Evolutionary conservation across 2,888 invertebrate genomes (phyloP), one percentile per base, ranked within the genome.

Genomic region (Drosophila formosana): DNA sequence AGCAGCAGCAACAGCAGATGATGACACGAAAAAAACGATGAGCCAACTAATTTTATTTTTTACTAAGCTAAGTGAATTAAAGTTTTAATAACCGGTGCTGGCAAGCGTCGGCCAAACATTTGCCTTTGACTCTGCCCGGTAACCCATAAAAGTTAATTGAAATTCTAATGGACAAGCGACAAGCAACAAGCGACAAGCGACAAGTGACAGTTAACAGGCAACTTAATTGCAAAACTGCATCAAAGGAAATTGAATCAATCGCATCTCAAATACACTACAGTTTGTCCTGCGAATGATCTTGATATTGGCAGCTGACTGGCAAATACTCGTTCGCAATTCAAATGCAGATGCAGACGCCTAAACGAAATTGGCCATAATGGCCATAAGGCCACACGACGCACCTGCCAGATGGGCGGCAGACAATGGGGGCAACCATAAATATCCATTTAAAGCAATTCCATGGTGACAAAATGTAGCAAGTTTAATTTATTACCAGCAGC

Each of bases 381-480:
- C 4, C 41, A 32, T 8, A 18, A 18, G 18, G 18, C 18, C 18
- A 18, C 18, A 18, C 1, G 18, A 39, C 7, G 13, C 58, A 72
- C 78, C 60, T 51, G 47, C 50, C 6, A 13, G 8, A 26, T n/a
- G 32, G 13, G 28, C 18, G 28, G 23, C 6, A 28, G 61, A 11
- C 25, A 26, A 41, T 43, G 47, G 46, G 30, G 43, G 23, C 46
- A 64, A 50, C 82, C 84, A 87, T 85, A 89, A 85, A 85, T 85
- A 87, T 84, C 67, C 72, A 85, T 85, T 85, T 77, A 75, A 68
- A 65, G 66, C 73, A 80, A 89, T 77, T 79, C 84, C 89, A 58
- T 73, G 80, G 82, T 88, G 84, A 89, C 84, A 85, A 73, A 86
- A 67, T 82, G 72, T 85, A 66, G 70, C 85, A 68, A 75, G 75